These are phyloP conservation scores for Oryzias woworae DNA, from an alignment of 2,113 vertebrate genomes.

Conservation along the genomic window DNA sequence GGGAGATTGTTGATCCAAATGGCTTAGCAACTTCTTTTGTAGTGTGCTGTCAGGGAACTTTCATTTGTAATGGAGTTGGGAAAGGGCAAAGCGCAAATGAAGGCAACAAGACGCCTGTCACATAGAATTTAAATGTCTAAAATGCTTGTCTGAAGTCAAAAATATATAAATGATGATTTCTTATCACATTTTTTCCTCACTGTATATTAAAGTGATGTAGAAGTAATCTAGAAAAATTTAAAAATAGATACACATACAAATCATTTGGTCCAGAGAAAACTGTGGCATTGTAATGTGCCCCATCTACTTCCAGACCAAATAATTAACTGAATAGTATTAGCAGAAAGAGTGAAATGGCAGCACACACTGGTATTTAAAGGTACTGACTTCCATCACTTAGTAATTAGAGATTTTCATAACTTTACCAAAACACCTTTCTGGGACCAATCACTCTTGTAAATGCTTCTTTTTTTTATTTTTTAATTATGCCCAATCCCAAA, in stretches of 20 bases:
- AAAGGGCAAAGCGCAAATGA: slow-evolving; percentile 27
- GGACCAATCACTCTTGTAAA: not conserved
- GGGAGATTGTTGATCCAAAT: slow-evolving; percentile 66
- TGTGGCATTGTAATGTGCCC: too few species aligned
- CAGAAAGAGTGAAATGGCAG: not conserved
- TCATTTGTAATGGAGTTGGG: slow-evolving; percentile 51
- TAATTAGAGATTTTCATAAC: not conserved
- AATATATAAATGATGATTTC: not conserved
- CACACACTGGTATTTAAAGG: not conserved
- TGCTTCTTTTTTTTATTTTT: slow-evolving; percentile 8
- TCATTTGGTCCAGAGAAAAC: too few species aligned
- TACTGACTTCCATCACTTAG: not conserved
- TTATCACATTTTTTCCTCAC: too few species aligned
- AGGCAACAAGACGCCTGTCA: slow-evolving; percentile 28
- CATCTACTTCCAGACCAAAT: too few species aligned
- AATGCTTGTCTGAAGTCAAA: slow-evolving; percentile 7
- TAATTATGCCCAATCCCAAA: slow-evolving; percentile 16
- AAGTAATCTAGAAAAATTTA: too few species aligned
- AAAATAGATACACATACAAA: too few species aligned
- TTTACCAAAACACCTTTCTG: not conserved
- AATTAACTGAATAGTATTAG: not conserved
- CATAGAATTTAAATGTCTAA: slow-evolving; percentile 26
- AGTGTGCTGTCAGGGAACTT: slow-evolving; percentile 36
- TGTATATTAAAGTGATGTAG: too few species aligned
- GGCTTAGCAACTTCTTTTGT: slow-evolving; percentile 58